phyloP scores from a whole-genome alignment of 2,797 vertebrate genomes.

The Malurus leucopterus region DNA sequence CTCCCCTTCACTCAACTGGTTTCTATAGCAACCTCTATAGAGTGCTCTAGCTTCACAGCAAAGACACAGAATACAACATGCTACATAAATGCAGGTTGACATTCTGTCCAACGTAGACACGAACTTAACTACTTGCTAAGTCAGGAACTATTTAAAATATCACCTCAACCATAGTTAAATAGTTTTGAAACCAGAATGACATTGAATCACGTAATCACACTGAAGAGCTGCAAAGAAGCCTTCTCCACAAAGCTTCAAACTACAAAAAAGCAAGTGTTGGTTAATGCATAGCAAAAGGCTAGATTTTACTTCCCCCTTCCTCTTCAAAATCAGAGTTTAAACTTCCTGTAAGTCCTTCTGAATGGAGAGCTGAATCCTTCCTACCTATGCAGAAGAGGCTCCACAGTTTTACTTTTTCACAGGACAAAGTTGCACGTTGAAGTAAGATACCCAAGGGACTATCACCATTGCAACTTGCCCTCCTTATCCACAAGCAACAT shows the following conservation, averaged over 20 bases:
- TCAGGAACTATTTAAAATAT: not conserved
- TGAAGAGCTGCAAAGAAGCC: not conserved
- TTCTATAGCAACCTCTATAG: not conserved
- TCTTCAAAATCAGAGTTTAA: not conserved
- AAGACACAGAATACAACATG: not conserved
- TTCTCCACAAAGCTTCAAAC: not conserved
- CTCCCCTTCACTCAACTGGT: not conserved
- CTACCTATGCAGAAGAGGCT: fast-evolving
- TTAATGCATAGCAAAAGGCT: not conserved
- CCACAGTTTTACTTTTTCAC: not conserved
- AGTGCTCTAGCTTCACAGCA: not conserved
- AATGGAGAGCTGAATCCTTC: not conserved
- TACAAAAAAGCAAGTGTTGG: not conserved
- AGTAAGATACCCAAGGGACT: fast-evolving
- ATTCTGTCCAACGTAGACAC: not conserved
- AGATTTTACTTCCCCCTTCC: no score
- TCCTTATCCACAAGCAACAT: fast-evolving
- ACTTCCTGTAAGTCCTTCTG: not conserved
- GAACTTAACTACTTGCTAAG: not conserved
- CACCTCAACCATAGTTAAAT: not conserved
- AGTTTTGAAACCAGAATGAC: not conserved
- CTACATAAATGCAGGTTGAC: fast-evolving
- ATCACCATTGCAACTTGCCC: fast-evolving
- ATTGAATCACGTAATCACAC: not conserved
- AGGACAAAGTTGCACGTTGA: fast-evolving